Evolutionary conservation across 2,888 invertebrate species (phyloP), one percentile per base, ranked within the genome.

Genomic region (Saturnia pavonia): DNA sequence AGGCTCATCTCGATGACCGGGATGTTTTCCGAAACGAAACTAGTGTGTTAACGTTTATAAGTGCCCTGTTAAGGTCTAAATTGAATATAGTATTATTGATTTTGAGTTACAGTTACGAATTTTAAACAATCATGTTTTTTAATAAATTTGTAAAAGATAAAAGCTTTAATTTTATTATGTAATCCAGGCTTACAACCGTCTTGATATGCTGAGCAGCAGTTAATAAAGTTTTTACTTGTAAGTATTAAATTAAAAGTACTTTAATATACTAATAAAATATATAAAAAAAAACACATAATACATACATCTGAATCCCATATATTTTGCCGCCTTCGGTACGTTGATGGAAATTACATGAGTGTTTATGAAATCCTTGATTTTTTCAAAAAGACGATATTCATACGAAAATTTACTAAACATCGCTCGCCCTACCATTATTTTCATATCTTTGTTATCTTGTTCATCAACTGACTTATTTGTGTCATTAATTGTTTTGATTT

Each of bases 341-440:
- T 96, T 95, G 12, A 97, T 95, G 45, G 95, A 95, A 42, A 97
- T 81, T 66, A 95, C 94, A 86, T 95, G 96, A 70, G 91, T 94
- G 69, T 94, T 91, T 4, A 95, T 90, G 80, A 95, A 96, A 77
- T 94, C 89, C 76, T 95, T 94, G 57, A 96, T 87, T 81, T 95
- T 95, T 75, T 95, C 94, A 72, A 94, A 86, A 74, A 96, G 82
- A 82, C 95, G 95, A 68, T 94, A 93, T 77, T 94, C 94, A 69
- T 95, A 90, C 0, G 89, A 91, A 74, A 87, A 88, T 81, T 86
- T 86, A 75, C 91, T 88, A 80, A 93, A 88, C 34, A 91, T 74
- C 16, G 90, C 93, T 82, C 89, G 88, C 25, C 84, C 88, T 80
- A 90, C 84, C 4, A 72, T 78, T 27, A 75, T 78, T 40, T 74